A percentile compares a stretch with the other conserved stretches of the same genome.
These are phyloP conservation scores for Leuciscus idus DNA, from an alignment of 2,113 vertebrate species.

Conservation along the genomic window DNA sequence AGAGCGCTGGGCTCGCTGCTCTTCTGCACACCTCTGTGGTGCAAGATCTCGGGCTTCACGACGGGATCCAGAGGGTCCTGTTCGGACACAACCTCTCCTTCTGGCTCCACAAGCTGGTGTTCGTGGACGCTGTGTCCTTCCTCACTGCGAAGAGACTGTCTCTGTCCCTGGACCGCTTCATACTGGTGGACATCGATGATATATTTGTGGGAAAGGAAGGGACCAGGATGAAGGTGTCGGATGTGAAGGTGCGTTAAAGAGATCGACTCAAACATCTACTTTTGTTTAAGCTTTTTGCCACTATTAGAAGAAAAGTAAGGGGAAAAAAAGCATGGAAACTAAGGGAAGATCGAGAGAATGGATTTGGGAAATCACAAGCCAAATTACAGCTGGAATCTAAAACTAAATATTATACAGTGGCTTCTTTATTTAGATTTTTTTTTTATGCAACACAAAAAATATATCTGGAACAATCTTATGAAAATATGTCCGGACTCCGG, in stretches of 20 bases:
- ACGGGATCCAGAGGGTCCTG: slow-evolving; percentile 94
- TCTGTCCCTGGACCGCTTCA: slow-evolving; percentile 89
- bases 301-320: not conserved
- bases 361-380: not conserved
- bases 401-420: no score
- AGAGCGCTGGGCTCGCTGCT: slow-evolving; percentile 81
- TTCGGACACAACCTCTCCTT: slow-evolving; percentile 97
- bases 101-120: slow-evolving; percentile 96
- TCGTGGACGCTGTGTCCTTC: slow-evolving; percentile 93
- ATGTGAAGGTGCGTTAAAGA: slow-evolving; percentile 85
- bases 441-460: not conserved
- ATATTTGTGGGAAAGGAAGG: slow-evolving; percentile 99
- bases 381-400: no score
- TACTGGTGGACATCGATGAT: slow-evolving; percentile 95
- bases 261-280: not conserved
- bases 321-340: not conserved
- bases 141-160: slow-evolving; percentile 93
- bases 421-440: not conserved
- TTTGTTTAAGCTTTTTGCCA: not conserved
- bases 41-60: slow-evolving; percentile 95
- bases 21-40: slow-evolving; percentile 92
- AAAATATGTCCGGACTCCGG: not conserved
- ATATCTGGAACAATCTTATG: not conserved
- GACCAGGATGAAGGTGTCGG: slow-evolving; percentile 95
- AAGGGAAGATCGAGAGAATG: not conserved